These are phyloP conservation scores for Drosophila stalkeri DNA, from an alignment of 2,888 invertebrate genomes.

Conservation along the genomic window DNA sequence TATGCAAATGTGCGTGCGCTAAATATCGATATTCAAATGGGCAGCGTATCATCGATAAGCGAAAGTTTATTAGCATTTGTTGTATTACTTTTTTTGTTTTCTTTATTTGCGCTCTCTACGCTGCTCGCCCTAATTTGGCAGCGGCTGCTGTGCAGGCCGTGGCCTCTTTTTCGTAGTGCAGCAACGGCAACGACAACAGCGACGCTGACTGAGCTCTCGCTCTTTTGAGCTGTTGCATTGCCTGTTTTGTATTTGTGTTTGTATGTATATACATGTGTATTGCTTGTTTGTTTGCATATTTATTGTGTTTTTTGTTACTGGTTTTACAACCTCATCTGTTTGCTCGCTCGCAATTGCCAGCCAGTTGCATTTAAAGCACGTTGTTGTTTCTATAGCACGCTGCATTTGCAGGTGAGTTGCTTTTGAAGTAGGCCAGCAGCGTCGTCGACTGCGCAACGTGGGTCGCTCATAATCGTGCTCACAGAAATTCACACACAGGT, in stretches of 20 bases:
- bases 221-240: conserved; percentile 54
- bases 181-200: conserved; percentile 20
- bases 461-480: conserved; percentile 44
- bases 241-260: conserved; percentile 16
- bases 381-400: conserved; percentile 33
- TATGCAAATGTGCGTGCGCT: background rate
- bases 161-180: conserved; percentile 64
- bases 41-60: conserved; percentile 46
- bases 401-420: conserved; percentile 60
- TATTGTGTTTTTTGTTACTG: conserved; percentile 61
- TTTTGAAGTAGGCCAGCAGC: conserved; percentile 63
- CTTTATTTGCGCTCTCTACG: conserved; percentile 25
- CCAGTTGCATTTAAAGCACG: conserved; percentile 49
- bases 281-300: conserved; percentile 60
- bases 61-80: conserved; percentile 55
- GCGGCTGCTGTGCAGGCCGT: conserved; percentile 54
- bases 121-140: conserved; percentile 65
- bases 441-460: conserved; percentile 45
- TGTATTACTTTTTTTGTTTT: conserved; percentile 8
- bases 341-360: conserved; percentile 46
- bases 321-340: conserved; percentile 58
- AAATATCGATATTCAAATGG: conserved; percentile 47
- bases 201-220: conserved; percentile 23
- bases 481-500: conserved; percentile 30
- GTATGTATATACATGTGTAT: conserved; percentile 4